Conservation (phyloP, 2,797 vertebrate species). For the Arctocebus calabarensis region DNA sequence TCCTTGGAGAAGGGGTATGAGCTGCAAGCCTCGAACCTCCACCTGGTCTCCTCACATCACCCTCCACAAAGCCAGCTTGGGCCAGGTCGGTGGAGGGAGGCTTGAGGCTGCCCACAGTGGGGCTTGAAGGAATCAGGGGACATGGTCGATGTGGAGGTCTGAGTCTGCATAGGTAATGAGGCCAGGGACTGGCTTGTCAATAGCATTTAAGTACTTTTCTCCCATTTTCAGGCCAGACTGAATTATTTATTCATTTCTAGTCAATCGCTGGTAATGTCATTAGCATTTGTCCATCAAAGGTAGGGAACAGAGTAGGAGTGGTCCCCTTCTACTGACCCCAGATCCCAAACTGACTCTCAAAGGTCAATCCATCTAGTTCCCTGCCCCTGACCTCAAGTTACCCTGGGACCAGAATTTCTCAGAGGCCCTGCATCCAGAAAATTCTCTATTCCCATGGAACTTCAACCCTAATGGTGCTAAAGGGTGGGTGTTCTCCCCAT, state of each 20-base stretch:
- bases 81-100: conserved; percentile 26
- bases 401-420: conserved; percentile 17
- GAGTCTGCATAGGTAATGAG: conserved; percentile 93
- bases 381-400: conserved; percentile 21
- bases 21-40: not conserved
- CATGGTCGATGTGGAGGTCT: conserved; percentile 90
- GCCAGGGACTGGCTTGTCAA: conserved; percentile 94
- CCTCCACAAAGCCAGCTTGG: not conserved
- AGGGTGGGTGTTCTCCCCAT: not conserved
- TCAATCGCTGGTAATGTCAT: conserved; percentile 95
- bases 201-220: conserved; percentile 97
- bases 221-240: conserved; percentile 91
- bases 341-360: conserved; percentile 69
- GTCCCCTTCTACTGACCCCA: conserved; percentile 56
- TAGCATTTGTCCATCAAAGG: conserved; percentile 91
- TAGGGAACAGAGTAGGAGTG: conserved; percentile 59
- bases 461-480: not conserved
- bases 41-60: not conserved
- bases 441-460: not conserved
- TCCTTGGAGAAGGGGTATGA: not conserved
- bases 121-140: conserved; percentile 69
- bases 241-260: conserved; percentile 95
- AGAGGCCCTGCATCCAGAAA: not conserved
- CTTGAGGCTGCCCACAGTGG: conserved; percentile 76
- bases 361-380: conserved; percentile 53